phyloP scores from a whole-genome alignment of 2,113 vertebrate species.

The Eurypyga helias region DNA sequence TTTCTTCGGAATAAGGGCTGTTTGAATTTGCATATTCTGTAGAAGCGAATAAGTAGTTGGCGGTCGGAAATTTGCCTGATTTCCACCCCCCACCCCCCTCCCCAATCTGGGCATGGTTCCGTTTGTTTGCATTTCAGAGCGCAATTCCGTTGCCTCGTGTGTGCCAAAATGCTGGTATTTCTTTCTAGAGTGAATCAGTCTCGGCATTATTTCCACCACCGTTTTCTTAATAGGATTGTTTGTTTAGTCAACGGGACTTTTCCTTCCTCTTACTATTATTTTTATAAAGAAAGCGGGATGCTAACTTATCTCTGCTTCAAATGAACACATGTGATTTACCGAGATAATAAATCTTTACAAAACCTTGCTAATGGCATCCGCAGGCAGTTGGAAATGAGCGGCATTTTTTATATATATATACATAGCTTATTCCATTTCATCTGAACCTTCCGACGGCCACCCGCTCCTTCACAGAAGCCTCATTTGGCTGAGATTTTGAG shows the following conservation, averaged over 20 bases:
- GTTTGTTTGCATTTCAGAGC: slow-evolving; percentile 32
- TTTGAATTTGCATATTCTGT: background rate
- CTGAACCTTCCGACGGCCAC: background rate
- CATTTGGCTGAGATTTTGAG: slow-evolving; percentile 17
- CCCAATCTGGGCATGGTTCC: background rate
- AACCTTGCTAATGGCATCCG: slow-evolving; percentile 35
- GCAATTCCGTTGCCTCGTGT: background rate
- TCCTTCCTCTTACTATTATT: background rate
- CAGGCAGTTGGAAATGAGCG: slow-evolving; percentile 29
- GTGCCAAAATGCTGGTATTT: slow-evolving; percentile 4
- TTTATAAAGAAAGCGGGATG: background rate
- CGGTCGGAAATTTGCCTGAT: background rate
- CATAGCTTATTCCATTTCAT: background rate
- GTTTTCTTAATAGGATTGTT: background rate
- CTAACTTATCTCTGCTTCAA: slow-evolving; percentile 7
- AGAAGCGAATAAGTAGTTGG: background rate
- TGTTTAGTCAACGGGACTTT: slow-evolving; percentile 14
- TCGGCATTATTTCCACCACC: background rate
- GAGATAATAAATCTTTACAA: slow-evolving; percentile 47
- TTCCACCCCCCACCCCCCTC: accelerated
- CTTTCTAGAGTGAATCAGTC: background rate
- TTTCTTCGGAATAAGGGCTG: background rate
- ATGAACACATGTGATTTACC: slow-evolving; percentile 22
- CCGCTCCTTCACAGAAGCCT: background rate
- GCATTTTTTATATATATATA: background rate